Evolutionary conservation across 2,888 invertebrate genomes (phyloP).

Genomic region (Tiphia femorata): DNA sequence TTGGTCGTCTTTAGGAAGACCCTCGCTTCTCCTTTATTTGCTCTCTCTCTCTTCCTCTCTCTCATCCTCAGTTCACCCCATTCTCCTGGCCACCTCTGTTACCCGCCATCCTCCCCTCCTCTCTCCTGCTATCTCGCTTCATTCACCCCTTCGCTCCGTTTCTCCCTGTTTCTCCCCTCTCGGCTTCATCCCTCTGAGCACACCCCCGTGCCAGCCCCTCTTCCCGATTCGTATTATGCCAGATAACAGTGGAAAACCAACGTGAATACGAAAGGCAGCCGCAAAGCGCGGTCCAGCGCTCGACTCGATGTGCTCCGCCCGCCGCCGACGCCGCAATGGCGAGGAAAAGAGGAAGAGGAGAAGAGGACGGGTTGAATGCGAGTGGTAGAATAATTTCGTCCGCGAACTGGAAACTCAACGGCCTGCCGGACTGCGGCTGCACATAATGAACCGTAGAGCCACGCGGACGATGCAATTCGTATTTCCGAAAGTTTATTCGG

Average conservation of each 20-base stretch:
- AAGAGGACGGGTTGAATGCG: background rate
- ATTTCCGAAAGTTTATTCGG: conserved; percentile 28
- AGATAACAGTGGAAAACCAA: background rate
- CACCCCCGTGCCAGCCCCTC: too few relatives aligned
- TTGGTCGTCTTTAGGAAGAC: too few relatives aligned
- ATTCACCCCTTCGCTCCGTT: background rate
- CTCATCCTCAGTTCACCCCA: too few relatives aligned
- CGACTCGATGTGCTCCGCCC: background rate
- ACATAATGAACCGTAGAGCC: conserved; percentile 22
- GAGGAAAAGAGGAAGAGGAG: background rate
- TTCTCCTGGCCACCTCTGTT: too few relatives aligned
- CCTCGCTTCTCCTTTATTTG: background rate
- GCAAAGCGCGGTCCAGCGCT: background rate
- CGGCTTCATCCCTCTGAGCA: conserved; percentile 7
- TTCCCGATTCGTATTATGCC: conserved; percentile 1
- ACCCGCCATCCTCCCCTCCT: background rate
- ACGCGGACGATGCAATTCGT: conserved; percentile 9
- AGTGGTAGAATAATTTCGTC: conserved; percentile 20
- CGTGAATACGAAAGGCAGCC: background rate
- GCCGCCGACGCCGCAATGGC: background rate
- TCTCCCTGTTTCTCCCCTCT: conserved; percentile 6
- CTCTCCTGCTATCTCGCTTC: background rate
- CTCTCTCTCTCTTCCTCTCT: background rate
- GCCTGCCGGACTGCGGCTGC: background rate
- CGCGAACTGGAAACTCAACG: conserved; percentile 11